Conservation (phyloP, 2,888 invertebrate species). For the Drosophila diplacantha region DNA sequence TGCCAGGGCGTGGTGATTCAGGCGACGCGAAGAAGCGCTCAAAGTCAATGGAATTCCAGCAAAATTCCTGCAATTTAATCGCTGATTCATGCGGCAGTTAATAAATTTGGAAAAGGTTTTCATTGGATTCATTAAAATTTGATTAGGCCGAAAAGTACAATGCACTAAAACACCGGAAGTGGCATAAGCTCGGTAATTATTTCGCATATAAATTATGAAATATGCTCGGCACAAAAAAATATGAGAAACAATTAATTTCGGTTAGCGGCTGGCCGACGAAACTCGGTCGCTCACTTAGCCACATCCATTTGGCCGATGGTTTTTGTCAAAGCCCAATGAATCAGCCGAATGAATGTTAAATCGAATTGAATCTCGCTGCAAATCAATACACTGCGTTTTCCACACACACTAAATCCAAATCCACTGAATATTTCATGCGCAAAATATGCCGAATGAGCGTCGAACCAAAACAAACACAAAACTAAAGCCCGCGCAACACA, state of each 20-base stretch:
- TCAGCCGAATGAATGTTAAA: constrained; percentile 16
- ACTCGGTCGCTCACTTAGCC: constrained; percentile 27
- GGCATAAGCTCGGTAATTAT: constrained; percentile 65
- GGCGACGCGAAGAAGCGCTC: neutral
- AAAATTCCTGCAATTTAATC: constrained; percentile 3
- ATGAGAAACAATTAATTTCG: constrained; percentile 62
- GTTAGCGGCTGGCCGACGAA: constrained; percentile 53
- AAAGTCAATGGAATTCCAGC: constrained; percentile 3
- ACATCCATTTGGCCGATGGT: constrained; percentile 18
- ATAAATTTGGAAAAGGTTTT: constrained; percentile 27
- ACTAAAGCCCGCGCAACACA: constrained; percentile 2
- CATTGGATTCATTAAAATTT: constrained; percentile 52
- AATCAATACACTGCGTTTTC: constrained; percentile 31
- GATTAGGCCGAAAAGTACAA: constrained; percentile 48
- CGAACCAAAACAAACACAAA: constrained; percentile 38
- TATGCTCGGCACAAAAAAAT: constrained; percentile 17
- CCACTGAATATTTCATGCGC: constrained; percentile 37
- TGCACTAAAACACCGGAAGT: constrained; percentile 60
- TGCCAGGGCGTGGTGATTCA: constrained; percentile 38
- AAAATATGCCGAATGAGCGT: constrained; percentile 32
- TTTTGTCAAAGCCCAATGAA: constrained; percentile 22
- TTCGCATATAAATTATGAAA: constrained; percentile 63
- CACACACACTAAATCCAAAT: constrained; percentile 23
- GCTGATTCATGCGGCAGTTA: constrained; percentile 3
- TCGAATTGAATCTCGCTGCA: constrained; percentile 4